Evolutionary conservation across 1,140 invertebrate genomes (phyloP).

Genomic region (Aphelenchoides fujianensis): DNA sequence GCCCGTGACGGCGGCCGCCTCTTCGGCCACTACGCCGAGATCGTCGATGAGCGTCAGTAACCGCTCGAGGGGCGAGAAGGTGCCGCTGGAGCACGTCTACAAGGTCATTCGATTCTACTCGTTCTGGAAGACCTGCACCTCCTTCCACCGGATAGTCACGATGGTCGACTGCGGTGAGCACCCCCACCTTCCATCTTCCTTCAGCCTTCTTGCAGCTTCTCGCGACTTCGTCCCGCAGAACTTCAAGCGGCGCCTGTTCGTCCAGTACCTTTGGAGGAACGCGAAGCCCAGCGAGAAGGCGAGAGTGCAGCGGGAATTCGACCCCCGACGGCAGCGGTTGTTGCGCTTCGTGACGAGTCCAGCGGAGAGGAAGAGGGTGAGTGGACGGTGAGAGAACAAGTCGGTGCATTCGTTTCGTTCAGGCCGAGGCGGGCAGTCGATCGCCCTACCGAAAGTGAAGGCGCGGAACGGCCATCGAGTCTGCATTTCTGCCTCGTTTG

Average conservation of each 20-base stretch:
- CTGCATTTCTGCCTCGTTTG: background rate
- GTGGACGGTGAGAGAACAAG: background rate
- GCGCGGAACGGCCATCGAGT: background rate
- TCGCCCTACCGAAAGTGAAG: background rate
- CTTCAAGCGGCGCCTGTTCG: slow-evolving; percentile 58
- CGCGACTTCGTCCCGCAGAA: slow-evolving; percentile 30
- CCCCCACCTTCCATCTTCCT: too few species aligned
- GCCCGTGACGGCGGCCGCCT: slow-evolving; percentile 29
- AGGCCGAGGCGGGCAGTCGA: background rate
- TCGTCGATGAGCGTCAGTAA: slow-evolving; percentile 24
- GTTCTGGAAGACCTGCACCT: slow-evolving; percentile 62
- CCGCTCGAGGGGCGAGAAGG: slow-evolving; percentile 43
- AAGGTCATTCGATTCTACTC: slow-evolving; percentile 61
- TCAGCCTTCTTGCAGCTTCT: too few species aligned
- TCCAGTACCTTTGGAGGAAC: slow-evolving; percentile 56
- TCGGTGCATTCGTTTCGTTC: background rate
- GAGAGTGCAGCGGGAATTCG: slow-evolving; percentile 60
- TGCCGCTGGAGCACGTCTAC: slow-evolving; percentile 49
- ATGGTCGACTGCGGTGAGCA: too few species aligned
- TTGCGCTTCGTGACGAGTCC: slow-evolving; percentile 58
- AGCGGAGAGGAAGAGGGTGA: slow-evolving; percentile 37
- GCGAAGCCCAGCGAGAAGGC: slow-evolving; percentile 57
- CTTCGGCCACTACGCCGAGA: slow-evolving; percentile 35
- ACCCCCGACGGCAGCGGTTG: slow-evolving; percentile 55
- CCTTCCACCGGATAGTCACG: slow-evolving; percentile 62